Percentiles rank a stretch among this genome's conserved stretches.
These are phyloP conservation scores for Volucella bombylans DNA, from an alignment of 2,888 invertebrate species.

Conservation along the genomic window DNA sequence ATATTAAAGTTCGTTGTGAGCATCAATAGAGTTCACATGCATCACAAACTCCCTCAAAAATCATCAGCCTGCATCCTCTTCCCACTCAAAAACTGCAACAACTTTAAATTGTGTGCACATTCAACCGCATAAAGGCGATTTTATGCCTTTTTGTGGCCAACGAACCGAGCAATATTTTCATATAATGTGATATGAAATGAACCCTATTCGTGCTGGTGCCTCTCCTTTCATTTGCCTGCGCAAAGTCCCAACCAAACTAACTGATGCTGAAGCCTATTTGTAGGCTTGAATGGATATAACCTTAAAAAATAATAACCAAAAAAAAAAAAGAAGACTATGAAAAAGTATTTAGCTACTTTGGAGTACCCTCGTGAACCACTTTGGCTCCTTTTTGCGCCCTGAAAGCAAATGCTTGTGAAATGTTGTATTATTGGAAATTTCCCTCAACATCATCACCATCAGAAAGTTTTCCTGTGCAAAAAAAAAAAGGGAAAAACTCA, in stretches of 20 bases:
- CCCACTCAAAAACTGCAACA: background rate
- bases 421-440: constrained; percentile 13
- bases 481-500: background rate
- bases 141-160: constrained; percentile 61
- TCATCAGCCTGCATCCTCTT: too few relatives aligned
- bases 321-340: constrained; percentile 13
- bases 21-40: too few relatives aligned
- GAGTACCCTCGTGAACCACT: background rate
- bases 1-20: too few relatives aligned
- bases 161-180: constrained; percentile 50
- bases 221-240: background rate
- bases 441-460: background rate
- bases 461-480: background rate
- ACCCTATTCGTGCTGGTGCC: background rate
- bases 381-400: background rate
- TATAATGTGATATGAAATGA: constrained; percentile 27
- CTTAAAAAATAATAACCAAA: background rate
- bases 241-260: background rate
- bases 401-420: constrained; percentile 10
- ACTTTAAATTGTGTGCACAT: constrained; percentile 10
- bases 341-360: constrained; percentile 26
- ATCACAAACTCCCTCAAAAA: too few relatives aligned
- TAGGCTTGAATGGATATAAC: constrained; percentile 36
- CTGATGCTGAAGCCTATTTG: constrained; percentile 37
- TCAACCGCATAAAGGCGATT: constrained; percentile 26